These are phyloP conservation scores for Rhinella marina DNA, from an alignment of 2,797 vertebrate genomes.

Conservation along the genomic window DNA sequence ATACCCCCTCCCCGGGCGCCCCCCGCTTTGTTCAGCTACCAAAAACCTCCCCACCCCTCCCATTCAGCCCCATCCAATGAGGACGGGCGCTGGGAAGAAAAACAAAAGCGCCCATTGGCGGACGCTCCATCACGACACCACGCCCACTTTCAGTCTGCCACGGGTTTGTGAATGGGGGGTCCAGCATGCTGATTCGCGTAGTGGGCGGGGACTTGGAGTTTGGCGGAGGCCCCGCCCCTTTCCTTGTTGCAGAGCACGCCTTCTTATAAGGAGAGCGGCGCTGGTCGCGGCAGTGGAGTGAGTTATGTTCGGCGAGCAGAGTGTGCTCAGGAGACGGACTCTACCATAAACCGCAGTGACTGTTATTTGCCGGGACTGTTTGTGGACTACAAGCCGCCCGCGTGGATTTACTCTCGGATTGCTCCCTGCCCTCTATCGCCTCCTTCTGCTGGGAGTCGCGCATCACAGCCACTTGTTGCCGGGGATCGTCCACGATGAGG, in stretches of 20 bases:
- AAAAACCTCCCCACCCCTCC: slow-evolving; percentile 34
- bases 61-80: slow-evolving; percentile 74
- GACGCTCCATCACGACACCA: slow-evolving; percentile 71
- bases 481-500: slow-evolving; percentile 37
- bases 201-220: slow-evolving; percentile 63
- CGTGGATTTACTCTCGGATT: not conserved
- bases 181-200: slow-evolving; percentile 50
- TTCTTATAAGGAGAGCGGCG: slow-evolving; percentile 39
- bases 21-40: slow-evolving; percentile 63
- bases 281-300: not conserved
- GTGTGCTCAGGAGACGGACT: not conserved
- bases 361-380: not conserved
- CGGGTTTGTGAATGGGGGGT: slow-evolving; percentile 83
- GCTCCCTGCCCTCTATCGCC: slow-evolving; percentile 45
- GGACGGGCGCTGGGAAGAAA: slow-evolving; percentile 72
- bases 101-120: slow-evolving; percentile 83
- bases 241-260: slow-evolving; percentile 67
- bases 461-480: slow-evolving; percentile 62
- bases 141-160: slow-evolving; percentile 5
- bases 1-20: slow-evolving; percentile 65
- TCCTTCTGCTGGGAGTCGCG: slow-evolving; percentile 49
- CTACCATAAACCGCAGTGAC: too few species aligned
- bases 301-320: not conserved
- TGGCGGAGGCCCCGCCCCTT: slow-evolving; percentile 47
- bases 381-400: not conserved